Conservation (phyloP, 2,797 vertebrate genomes). For the Alcedo atthis region DNA sequence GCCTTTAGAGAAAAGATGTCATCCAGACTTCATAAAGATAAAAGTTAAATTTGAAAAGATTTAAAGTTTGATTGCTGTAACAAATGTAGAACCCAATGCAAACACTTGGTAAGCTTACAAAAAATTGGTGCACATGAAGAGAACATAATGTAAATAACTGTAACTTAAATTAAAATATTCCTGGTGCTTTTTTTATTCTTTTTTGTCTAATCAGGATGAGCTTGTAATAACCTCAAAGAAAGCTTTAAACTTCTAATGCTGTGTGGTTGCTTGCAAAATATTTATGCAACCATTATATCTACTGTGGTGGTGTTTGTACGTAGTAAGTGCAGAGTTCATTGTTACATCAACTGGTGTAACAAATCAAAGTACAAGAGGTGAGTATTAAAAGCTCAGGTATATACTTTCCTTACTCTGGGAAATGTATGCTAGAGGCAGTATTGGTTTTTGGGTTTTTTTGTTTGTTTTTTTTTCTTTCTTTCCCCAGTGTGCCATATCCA, state of each 20-base stretch:
- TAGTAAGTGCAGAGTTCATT: background rate
- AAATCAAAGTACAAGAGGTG: background rate
- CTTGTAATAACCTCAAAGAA: background rate
- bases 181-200: background rate
- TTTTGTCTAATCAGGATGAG: background rate
- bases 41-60: constrained; percentile 1
- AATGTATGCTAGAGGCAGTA: background rate
- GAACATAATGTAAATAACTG: background rate
- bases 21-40: constrained; percentile 4
- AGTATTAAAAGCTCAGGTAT: background rate
- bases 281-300: background rate
- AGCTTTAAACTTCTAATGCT: background rate
- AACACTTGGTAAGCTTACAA: background rate
- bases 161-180: background rate
- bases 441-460: background rate
- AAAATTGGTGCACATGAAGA: background rate
- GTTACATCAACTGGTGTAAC: background rate
- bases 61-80: constrained; percentile 1
- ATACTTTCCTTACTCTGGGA: background rate
- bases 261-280: background rate
- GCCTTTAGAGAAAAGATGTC: background rate
- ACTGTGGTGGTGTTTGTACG: background rate
- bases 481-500: background rate
- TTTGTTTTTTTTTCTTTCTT: background rate
- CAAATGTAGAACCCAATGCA: background rate